phyloP scores from a whole-genome alignment of 2,888 invertebrate genomes.

The Pristionchus japonicus region DNA sequence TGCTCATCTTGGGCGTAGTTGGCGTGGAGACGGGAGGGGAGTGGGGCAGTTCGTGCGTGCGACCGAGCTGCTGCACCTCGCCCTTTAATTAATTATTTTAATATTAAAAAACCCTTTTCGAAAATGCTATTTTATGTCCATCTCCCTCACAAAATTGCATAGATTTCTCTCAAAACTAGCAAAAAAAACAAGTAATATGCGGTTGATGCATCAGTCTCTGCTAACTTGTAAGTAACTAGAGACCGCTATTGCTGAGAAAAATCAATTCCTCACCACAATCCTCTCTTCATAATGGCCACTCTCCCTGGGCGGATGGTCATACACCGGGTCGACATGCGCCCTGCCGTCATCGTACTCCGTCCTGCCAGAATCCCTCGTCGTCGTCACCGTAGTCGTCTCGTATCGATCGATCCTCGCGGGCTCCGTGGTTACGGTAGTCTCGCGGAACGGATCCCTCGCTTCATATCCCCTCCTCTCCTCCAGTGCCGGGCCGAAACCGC shows the following conservation, averaged over 20 bases:
- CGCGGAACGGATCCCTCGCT: not conserved
- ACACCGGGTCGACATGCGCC: not conserved
- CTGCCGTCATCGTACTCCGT: not conserved
- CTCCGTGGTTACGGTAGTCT: not conserved
- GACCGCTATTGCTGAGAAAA: too few species aligned
- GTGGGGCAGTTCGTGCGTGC: slow-evolving; percentile 59
- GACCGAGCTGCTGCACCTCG: slow-evolving; percentile 53
- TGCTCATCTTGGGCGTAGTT: slow-evolving; percentile 67
- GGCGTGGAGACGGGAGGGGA: slow-evolving; percentile 61
- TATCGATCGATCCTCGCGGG: not conserved
- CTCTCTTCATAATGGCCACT: slow-evolving; percentile 11
- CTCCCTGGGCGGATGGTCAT: slow-evolving; percentile 42
- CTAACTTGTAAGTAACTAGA: too few species aligned
- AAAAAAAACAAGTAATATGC: not conserved
- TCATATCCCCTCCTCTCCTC: not conserved
- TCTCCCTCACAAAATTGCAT: too few species aligned
- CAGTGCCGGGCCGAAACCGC: not conserved
- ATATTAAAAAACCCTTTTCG: not conserved
- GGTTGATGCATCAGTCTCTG: too few species aligned
- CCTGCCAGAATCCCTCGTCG: not conserved
- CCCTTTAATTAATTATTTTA: not conserved
- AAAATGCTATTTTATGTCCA: too few species aligned
- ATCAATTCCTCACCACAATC: slow-evolving; percentile 6
- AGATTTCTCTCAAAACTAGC: not conserved
- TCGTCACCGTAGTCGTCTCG: not conserved